phyloP scores from a whole-genome alignment of 2,113 vertebrate species.

The Procavia capensis region DNA sequence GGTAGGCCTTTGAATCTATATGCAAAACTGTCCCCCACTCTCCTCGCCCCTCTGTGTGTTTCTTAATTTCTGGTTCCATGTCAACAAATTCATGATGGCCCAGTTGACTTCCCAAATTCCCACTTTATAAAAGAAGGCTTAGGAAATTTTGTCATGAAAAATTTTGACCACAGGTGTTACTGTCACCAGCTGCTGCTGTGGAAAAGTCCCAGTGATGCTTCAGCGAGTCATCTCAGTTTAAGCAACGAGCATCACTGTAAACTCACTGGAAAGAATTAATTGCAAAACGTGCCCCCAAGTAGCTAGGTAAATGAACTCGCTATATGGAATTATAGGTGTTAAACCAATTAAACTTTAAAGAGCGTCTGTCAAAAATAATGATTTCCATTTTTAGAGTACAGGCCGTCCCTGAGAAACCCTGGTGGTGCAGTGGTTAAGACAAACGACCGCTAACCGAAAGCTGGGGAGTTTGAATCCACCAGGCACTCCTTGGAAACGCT shows the following conservation, averaged over 20 bases:
- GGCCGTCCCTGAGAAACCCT: too few relatives aligned
- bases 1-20: neutral
- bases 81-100: neutral
- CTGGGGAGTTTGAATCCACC: too few relatives aligned
- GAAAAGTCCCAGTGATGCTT: neutral
- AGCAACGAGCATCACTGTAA: neutral
- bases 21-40: neutral
- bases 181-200: neutral
- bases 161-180: neutral
- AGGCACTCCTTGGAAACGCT: too few relatives aligned
- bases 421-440: too few relatives aligned
- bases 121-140: neutral
- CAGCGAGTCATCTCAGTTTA: neutral
- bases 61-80: neutral
- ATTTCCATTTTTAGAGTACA: slow-evolving; percentile 67
- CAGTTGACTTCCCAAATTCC: neutral
- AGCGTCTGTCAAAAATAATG: slow-evolving; percentile 62
- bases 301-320: slow-evolving; percentile 67
- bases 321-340: slow-evolving; percentile 57
- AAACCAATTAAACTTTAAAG: slow-evolving; percentile 71
- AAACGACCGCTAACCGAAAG: too few relatives aligned
- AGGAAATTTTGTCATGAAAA: neutral
- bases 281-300: slow-evolving; percentile 69
- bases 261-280: slow-evolving; percentile 63
- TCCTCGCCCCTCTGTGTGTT: neutral